These are phyloP conservation scores for Seriola dumerili DNA, from an alignment of 2,113 vertebrate species.

Conservation along the genomic window DNA sequence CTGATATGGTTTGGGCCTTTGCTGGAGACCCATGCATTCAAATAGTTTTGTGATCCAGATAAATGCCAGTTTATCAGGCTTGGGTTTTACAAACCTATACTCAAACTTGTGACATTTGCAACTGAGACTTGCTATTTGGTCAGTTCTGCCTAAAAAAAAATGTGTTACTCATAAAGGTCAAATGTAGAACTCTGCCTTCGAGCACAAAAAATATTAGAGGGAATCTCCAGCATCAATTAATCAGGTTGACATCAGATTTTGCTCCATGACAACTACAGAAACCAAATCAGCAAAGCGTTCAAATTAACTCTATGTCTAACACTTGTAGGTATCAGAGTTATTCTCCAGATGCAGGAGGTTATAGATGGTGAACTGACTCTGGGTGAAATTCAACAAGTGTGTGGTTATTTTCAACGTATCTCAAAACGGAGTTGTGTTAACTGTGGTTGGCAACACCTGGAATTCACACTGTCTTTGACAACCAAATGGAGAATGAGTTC, in stretches of 20 bases:
- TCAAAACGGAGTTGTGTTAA: not conserved
- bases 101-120: conserved; percentile 29
- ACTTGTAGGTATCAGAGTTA: not conserved
- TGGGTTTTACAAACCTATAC: not conserved
- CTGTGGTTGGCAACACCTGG: not conserved
- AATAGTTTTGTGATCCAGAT: not conserved
- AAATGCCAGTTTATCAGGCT: not conserved
- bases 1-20: not conserved
- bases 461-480: conserved; percentile 4
- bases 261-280: not conserved
- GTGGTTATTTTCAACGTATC: not conserved
- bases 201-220: not conserved
- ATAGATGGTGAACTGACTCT: not conserved
- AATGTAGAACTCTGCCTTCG: conserved; percentile 16
- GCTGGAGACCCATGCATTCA: not conserved
- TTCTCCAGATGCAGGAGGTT: not conserved
- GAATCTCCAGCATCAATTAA: not conserved
- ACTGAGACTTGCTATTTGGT: conserved; percentile 5
- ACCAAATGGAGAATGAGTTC: not conserved
- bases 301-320: not conserved
- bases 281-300: not conserved
- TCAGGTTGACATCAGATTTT: not conserved
- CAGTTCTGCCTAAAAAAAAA: not conserved
- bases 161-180: conserved; percentile 14
- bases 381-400: not conserved